phyloP scores from a whole-genome alignment of 2,888 invertebrate genomes.

The Zhengitettix transpicula region DNA sequence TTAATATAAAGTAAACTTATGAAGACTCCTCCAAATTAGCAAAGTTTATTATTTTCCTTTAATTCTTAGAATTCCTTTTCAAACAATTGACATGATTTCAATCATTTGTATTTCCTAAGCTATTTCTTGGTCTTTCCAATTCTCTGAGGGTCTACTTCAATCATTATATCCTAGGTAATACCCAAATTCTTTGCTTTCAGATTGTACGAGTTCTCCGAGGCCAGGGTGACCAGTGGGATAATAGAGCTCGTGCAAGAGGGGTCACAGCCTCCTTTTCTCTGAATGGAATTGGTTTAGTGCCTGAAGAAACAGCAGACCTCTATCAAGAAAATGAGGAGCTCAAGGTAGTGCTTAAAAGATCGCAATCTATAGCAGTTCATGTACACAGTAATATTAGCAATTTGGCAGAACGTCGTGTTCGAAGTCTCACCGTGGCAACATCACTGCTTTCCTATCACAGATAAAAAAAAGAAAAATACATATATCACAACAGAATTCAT shows the following conservation, averaged over 20 bases:
- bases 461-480: neutral
- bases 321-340: conserved; percentile 84
- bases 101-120: too few species aligned
- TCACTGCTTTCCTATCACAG: neutral
- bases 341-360: conserved; percentile 44
- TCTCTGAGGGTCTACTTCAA: too few species aligned
- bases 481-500: too few species aligned
- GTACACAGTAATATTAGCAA: neutral
- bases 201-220: conserved; percentile 66
- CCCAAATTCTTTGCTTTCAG: conserved; percentile 24
- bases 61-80: too few species aligned
- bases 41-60: too few species aligned
- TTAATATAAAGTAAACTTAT: too few species aligned
- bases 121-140: too few species aligned
- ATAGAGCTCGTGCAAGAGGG: conserved; percentile 62
- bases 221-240: conserved; percentile 82
- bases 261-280: conserved; percentile 73
- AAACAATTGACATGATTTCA: too few species aligned
- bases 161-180: too few species aligned
- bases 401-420: neutral
- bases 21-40: too few species aligned
- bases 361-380: neutral
- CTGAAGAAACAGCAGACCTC: conserved; percentile 70
- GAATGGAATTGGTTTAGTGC: conserved; percentile 69
- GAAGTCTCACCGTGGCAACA: neutral